Base-by-base conservation (phyloP, 2,797 vertebrate genomes). In the Tadarida brasiliensis region DNA sequence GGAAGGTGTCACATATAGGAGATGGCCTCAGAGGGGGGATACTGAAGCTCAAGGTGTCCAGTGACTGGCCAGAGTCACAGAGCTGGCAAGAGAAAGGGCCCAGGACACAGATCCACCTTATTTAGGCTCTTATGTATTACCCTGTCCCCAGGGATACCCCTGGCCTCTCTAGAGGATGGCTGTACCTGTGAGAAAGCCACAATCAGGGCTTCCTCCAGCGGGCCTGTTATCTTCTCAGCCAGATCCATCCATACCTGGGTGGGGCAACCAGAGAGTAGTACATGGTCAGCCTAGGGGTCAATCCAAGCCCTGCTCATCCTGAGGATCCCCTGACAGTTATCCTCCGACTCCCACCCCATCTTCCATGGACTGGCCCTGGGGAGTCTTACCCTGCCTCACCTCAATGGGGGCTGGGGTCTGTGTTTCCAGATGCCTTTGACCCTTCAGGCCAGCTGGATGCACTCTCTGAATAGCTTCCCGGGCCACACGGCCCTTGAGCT, bases 161-260 rank as follows among this genome's bases (percentile, higher is more conserved):
- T 6, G 11, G 1, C 35, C 59, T 65, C 47, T 77, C 30, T 47
- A 14, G 11, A n/a, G 14, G 12, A 19, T 22, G 2, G 65, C 35
- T 26, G 8, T 97, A 98, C 98, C 98, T 98, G 98, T 7, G 98
- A 98, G 92, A 98, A 98, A 39, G 97, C 98, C 67, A 95, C 81
- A 24, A 96, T 95, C 87, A 98, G 78, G 14, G 96, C 90, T 86
- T 96, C 97, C 61, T 98, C 97, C 81, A 98, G 87, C 0, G 96
- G 94, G 30, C 96, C 97, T 26, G 97, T 98, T 33, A 98, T 19
- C 81, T 98, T 98, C 81, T 97, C 96, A 7, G 97, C 97, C 63
- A 98, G 93, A 83, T 97, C 95, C 26, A 84, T 95, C 98, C 98
- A 98, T 7, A 98, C 96, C 98, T 98, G 87, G 44, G 71, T 39